Evolutionary conservation across 2,113 vertebrate genomes (phyloP), one percentile per base, ranked within the genome.

Genomic region (Semnopithecus entellus): DNA sequence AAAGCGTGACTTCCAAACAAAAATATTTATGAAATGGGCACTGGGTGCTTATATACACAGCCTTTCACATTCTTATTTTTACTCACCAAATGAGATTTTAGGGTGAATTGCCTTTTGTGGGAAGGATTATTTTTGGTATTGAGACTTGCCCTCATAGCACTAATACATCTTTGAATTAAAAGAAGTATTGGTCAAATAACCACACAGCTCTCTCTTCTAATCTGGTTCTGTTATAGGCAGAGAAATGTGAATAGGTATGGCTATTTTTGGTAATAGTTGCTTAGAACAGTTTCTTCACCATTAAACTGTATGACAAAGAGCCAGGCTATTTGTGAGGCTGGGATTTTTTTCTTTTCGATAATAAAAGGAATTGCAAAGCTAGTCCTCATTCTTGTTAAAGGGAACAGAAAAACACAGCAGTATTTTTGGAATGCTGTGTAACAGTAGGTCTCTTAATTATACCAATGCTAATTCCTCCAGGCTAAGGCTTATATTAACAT

Each of bases 211-310:
- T 30, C 66, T 81, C 32, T 43, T 23, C 55, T 76, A 70, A 91
- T 76, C 75, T 66, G 73, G 78, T 61, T 95, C 72, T 89, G 50
- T 5, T 52, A 61, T 43, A 70, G 76, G 50, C 59, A 88, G 81
- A 30, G 70, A 73, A 85, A 95, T 90, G 88, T 90, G 96, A 96
- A 82, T 78, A 95, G 90, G 94, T 96, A 66, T 40, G 78, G 97
- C 88, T 98, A 96, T 95, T 97, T 97, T 96, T 85, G 97, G 95
- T 92, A 94, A 90, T 55, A 94, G 96, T 75, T 94, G 59, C 83
- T 95, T 84, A 96, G 75, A 94, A 95, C 95, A 92, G 57, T 84
- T 96, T 95, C 91, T 95, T 92, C 84, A 82, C 81, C 81, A 94
- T 72, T 85, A 90, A 94, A 90, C 48, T 86, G 59, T 88, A 68